Base-by-base conservation (phyloP, 2,113 vertebrate species). In the Plestiodon gilberti region DNA sequence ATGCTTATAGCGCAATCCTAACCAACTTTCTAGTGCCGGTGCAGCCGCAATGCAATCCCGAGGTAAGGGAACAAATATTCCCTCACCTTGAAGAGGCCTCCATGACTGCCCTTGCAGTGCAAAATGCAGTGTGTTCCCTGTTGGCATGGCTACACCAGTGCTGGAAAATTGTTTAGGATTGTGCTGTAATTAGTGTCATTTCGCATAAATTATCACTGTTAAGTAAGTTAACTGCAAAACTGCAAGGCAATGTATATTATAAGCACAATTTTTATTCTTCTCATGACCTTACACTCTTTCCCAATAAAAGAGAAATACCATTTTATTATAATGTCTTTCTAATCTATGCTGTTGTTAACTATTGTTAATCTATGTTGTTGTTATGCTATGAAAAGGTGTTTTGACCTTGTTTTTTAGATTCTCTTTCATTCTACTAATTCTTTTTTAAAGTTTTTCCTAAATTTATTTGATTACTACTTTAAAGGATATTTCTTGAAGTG, bases 361-460 rank as follows among this genome's bases (percentile, higher is more conserved):
- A n/a, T n/a, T n/a, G n/a, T n/a, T 48, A 48, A 48, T 48, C 43
- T 48, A 48, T 48, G 43, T 8, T 48, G 43, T 48, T 48, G 43
- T 48, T 48, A 48, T 70, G 71, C 0, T 84, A 74, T 67, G 20
- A 91, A 86, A 92, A 61, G 1, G 76, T 35, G 0, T 0, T 82
- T 6, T 57, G 2, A 57, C 3, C 14, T 57, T 80, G 87, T 84
- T 91, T 38, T 74, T 92, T 91, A 71, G 86, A 83, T 88, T 59
- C 7, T 55, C 80, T 93, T 93, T 94, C 84, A 81, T 55, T 88
- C 87, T 91, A 28, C 84, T 86, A 73, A 48, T 48, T 48, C 64
- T 88, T 77, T 89, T 93, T 82, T 82, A 88, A 94, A 92, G 87
- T 69, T 75, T 64, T 55, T 83, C 84, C 22, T 23, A 74, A 90